Conservation (phyloP, 2,113 vertebrate species). For the Columba janthina region DNA sequence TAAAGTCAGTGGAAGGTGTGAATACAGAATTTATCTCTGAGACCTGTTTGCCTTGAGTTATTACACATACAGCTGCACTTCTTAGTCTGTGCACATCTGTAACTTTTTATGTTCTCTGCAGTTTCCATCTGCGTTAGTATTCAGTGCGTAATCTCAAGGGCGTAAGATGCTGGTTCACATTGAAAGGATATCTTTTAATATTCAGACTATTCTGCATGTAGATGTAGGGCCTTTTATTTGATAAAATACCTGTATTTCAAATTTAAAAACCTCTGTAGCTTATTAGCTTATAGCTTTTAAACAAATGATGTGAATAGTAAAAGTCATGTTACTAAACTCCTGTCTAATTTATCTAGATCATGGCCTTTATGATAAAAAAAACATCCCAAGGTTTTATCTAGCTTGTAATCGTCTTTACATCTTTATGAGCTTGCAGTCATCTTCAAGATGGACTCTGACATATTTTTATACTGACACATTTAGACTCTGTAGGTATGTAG, state of each 20-base stretch:
- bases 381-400: not conserved
- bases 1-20: not conserved
- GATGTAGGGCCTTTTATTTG: not conserved
- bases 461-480: not conserved
- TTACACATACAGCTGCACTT: not conserved
- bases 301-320: no score
- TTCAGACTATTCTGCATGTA: not conserved
- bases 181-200: not conserved
- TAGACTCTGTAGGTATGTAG: not conserved
- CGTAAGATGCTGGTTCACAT: not conserved
- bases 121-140: slow-evolving; percentile 1
- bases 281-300: no score
- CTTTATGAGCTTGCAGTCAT: not conserved
- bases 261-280: not conserved
- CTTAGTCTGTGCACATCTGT: not conserved
- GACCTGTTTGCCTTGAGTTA: fast-evolving
- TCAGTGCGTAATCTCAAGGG: not conserved
- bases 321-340: not conserved
- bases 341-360: not conserved
- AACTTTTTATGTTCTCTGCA: not conserved
- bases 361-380: not conserved
- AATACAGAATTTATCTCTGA: not conserved
- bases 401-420: not conserved
- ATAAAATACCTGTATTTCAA: not conserved
- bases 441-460: not conserved